Evolutionary conservation across 2,888 invertebrate species (phyloP).

Genomic region (Netelia melanura): DNA sequence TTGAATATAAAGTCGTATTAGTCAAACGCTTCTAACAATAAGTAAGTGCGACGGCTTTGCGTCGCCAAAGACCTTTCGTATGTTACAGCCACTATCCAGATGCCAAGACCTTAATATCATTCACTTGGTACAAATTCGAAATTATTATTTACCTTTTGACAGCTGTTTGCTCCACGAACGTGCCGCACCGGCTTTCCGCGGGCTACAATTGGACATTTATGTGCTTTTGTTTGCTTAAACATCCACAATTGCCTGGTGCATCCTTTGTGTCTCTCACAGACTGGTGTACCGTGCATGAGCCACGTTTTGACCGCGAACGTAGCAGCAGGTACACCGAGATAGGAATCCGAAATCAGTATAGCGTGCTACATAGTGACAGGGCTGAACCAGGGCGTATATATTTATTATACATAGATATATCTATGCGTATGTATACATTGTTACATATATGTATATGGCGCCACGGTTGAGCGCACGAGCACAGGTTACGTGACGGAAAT

Average conservation of each 20-base stretch:
- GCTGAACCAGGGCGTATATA: background rate
- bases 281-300: conserved; percentile 51
- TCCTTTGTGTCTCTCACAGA: background rate
- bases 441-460: background rate
- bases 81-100: no score
- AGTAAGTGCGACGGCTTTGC: no score
- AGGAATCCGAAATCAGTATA: conserved; percentile 81
- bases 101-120: background rate
- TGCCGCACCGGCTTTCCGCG: conserved; percentile 11
- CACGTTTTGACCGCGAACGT: conserved; percentile 74
- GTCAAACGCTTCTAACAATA: no score
- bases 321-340: conserved; percentile 63
- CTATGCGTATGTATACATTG: background rate
- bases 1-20: no score
- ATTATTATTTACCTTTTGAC: conserved; percentile 37
- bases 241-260: conserved; percentile 27
- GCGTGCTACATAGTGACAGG: conserved; percentile 67
- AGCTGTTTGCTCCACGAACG: conserved; percentile 16
- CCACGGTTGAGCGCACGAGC: conserved; percentile 47
- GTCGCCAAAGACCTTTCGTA: no score
- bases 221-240: conserved; percentile 44
- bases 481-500: conserved; percentile 80
- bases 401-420: background rate
- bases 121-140: background rate
- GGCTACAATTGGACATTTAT: conserved; percentile 22